These are phyloP conservation scores for Hypomecis atomaria DNA, from an alignment of 2,888 invertebrate genomes.

Conservation along the genomic window DNA sequence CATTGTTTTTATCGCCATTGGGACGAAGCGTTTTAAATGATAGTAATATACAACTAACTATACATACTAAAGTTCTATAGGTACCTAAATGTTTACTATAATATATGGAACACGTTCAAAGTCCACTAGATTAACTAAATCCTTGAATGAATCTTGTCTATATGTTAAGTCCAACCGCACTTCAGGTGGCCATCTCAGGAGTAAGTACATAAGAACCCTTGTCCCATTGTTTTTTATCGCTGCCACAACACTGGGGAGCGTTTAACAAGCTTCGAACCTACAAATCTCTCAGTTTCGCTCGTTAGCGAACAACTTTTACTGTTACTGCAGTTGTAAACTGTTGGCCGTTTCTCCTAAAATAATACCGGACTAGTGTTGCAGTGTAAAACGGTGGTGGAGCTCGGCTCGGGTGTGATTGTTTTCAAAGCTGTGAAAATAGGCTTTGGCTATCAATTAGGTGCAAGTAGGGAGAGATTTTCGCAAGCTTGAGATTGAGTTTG, in stretches of 20 bases:
- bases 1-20: too few relatives aligned
- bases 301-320: slow-evolving; percentile 66
- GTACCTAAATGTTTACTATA: too few relatives aligned
- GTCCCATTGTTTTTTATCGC: slow-evolving; percentile 46
- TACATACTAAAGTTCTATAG: too few relatives aligned
- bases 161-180: neutral
- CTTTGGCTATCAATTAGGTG: too few relatives aligned
- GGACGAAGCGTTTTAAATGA: too few relatives aligned
- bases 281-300: slow-evolving; percentile 62
- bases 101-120: too few relatives aligned
- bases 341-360: slow-evolving; percentile 59
- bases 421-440: too few relatives aligned
- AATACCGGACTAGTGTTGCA: slow-evolving; percentile 43
- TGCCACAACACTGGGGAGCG: slow-evolving; percentile 49
- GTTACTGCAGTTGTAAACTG: slow-evolving; percentile 68
- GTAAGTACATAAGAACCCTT: slow-evolving; percentile 2
- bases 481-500: too few relatives aligned
- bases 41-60: too few relatives aligned
- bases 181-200: neutral
- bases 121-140: too few relatives aligned
- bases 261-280: slow-evolving; percentile 54
- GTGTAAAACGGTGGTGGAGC: neutral
- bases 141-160: neutral
- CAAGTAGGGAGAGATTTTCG: too few relatives aligned
- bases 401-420: neutral